Base-by-base conservation (phyloP, 2,888 invertebrate species). In the Spodoptera exigua region DNA sequence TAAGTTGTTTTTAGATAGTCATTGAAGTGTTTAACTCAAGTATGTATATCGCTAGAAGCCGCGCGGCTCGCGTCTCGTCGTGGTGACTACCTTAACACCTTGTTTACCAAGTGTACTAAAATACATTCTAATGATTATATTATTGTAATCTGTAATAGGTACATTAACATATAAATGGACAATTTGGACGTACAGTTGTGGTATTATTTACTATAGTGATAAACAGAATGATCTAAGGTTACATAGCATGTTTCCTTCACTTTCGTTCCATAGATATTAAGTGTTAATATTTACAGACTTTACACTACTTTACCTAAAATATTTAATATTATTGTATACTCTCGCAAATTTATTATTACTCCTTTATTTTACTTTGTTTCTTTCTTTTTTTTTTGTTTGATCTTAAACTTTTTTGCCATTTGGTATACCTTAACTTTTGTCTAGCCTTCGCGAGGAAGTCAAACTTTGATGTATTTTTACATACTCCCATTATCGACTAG, bases 151-250 rank as follows among this genome's bases (percentile, higher is more conserved):
- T 92, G 93, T 92, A 91, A 88, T 90, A 92, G 93, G 93, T 93
- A 93, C 89, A 89, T 90, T 93, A 92, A 93, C 91, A 89, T 92
- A 94, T 93, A 91, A 91, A 93, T 94, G 94, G 94, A 94, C 94
- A 94, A 90, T 92, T 93, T 94, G 94, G 94, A 94, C 94, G 94
- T 93, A 93, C 94, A 93, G 90, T 93, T 93, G 91, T 92, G 91
- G 90, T 84, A 81, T 65, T 82, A 82, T 85, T 85, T 85, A 84
- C 86, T 88, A 88, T 89, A 88, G 87, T 85, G 88, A 84, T 83
- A 81, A 86, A 88, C 84, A 84, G 81, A 87, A 84, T 85, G 81
- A 79, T 79, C 86, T 85, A 83, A 82, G 84, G 82, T 82, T 80
- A 82, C 70, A 79, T 67, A 79, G 61, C 53, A 78, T 83, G 87